Conservation (phyloP, 2,888 invertebrate genomes). For the Macaria liturata region DNA sequence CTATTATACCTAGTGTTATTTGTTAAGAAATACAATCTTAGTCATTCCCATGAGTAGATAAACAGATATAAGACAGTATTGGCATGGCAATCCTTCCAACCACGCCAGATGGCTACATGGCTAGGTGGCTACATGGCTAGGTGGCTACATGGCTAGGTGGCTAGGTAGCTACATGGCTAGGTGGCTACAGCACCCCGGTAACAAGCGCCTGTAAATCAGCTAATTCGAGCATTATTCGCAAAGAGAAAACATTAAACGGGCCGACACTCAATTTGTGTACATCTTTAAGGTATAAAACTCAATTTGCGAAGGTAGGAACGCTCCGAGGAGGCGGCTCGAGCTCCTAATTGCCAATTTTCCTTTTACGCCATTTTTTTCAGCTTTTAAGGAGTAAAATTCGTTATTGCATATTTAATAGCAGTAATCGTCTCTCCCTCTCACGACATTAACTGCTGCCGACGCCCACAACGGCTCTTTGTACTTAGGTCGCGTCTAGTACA, state of each 20-base stretch:
- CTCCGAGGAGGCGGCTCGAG: slow-evolving; percentile 42
- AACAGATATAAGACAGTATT: too few relatives aligned
- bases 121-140: too few relatives aligned
- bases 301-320: slow-evolving; percentile 58
- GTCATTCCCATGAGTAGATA: too few relatives aligned
- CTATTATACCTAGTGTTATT: too few relatives aligned
- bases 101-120: too few relatives aligned
- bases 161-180: too few relatives aligned
- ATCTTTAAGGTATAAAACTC: slow-evolving; percentile 73
- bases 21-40: too few relatives aligned
- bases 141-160: too few relatives aligned
- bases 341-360: slow-evolving; percentile 80
- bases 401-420: slow-evolving; percentile 82
- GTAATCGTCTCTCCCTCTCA: slow-evolving; percentile 73
- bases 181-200: too few relatives aligned
- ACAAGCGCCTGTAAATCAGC: slow-evolving; percentile 44
- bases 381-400: slow-evolving; percentile 82
- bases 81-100: too few relatives aligned
- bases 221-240: slow-evolving; percentile 48
- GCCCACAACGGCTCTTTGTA: slow-evolving; percentile 45
- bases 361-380: slow-evolving; percentile 79
- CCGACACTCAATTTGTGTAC: slow-evolving; percentile 72
- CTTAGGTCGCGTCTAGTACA: slow-evolving; percentile 31
- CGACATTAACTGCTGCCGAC: slow-evolving; percentile 48
- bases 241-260: slow-evolving; percentile 54